A percentile compares a stretch with the other conserved stretches of the same genome.
Evolutionary conservation across 2,888 invertebrate genomes (phyloP).

Genomic region (Papilio elwesi): DNA sequence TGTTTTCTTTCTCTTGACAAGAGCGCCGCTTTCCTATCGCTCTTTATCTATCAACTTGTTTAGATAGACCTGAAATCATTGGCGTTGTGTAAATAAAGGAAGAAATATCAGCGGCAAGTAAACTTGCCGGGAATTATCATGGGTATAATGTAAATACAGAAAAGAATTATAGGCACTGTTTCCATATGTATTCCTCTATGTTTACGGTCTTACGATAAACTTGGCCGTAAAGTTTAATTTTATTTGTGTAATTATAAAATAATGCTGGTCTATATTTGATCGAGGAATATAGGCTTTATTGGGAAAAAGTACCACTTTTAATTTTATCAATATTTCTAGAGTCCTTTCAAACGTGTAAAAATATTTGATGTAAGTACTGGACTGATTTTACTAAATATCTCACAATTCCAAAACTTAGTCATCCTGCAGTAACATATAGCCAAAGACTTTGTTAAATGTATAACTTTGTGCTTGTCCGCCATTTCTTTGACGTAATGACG

Average conservation of each 20-base stretch:
- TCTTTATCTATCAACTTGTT: constrained; percentile 76
- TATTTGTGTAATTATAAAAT: constrained; percentile 18
- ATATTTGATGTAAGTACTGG: no score
- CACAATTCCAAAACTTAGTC: no score
- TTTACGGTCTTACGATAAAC: constrained; percentile 37
- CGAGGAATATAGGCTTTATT: neutral
- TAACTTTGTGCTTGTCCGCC: no score
- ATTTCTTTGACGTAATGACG: no score
- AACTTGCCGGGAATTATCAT: constrained; percentile 69
- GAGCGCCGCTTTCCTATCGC: constrained; percentile 73
- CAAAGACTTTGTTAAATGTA: no score
- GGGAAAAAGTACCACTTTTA: neutral
- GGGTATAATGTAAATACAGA: constrained; percentile 61
- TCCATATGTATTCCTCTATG: constrained; percentile 45
- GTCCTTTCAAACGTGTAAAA: no score
- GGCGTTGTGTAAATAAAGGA: constrained; percentile 72
- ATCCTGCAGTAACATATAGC: no score
- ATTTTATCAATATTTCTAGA: neutral
- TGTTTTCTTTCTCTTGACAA: constrained; percentile 71
- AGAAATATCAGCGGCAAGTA: constrained; percentile 72
- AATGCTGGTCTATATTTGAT: neutral
- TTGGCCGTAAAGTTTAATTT: constrained; percentile 24
- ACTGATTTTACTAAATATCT: no score
- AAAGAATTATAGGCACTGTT: constrained; percentile 57
- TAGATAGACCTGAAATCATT: constrained; percentile 73